Conservation (phyloP, 2,797 vertebrate species). For the Urophycis tenuis region DNA sequence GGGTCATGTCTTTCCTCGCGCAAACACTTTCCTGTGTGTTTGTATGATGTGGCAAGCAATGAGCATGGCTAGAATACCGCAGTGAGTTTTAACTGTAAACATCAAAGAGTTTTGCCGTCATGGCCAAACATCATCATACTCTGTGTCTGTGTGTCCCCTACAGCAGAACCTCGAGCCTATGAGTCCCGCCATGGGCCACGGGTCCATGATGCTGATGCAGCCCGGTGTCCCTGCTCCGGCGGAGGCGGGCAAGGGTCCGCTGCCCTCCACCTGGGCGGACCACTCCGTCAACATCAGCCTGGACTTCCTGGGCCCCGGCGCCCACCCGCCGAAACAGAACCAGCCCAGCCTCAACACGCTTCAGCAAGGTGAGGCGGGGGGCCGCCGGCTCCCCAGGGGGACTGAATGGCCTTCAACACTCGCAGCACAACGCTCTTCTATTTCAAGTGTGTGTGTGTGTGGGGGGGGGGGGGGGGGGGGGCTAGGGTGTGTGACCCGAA, state of each 20-base stretch:
- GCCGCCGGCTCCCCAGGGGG: background rate
- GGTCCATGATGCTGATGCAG: constrained; percentile 70
- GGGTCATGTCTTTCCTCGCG: background rate
- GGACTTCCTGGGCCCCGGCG: constrained; percentile 89
- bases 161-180: constrained; percentile 77
- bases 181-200: constrained; percentile 33
- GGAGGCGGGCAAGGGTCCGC: constrained; percentile 72
- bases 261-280: constrained; percentile 96
- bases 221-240: constrained; percentile 75
- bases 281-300: constrained; percentile 94
- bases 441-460: no score
- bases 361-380: constrained; percentile 80
- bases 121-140: no score
- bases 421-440: background rate
- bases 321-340: constrained; percentile 85
- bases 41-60: background rate
- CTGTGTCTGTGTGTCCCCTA: constrained; percentile 22
- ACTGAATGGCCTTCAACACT: background rate
- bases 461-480: background rate
- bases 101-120: no score
- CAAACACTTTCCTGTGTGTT: background rate
- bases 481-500: background rate
- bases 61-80: background rate
- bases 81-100: no score
- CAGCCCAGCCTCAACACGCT: constrained; percentile 94